These are phyloP conservation scores for Scaptomyza tumidula DNA, from an alignment of 2,888 invertebrate genomes.

Conservation along the genomic window DNA sequence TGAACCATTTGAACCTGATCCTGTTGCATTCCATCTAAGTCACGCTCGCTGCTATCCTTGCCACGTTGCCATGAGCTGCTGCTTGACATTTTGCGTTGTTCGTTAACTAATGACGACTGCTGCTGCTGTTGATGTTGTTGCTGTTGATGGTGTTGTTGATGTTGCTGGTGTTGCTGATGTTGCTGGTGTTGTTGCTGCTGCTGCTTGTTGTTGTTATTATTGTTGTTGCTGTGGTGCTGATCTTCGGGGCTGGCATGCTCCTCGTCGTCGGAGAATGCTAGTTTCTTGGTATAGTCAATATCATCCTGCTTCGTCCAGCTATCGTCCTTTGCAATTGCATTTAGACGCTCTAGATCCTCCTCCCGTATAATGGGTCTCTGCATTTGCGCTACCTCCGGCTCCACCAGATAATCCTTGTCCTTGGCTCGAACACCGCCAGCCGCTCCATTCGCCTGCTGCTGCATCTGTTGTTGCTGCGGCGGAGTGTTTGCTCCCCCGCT, in stretches of 20 bases:
- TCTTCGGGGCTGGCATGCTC: slow-evolving; percentile 81
- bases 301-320: slow-evolving; percentile 97
- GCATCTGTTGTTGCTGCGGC: slow-evolving; percentile 50
- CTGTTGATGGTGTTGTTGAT: slow-evolving; percentile 12
- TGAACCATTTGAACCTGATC: slow-evolving; percentile 50
- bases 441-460: slow-evolving; percentile 57
- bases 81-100: slow-evolving; percentile 56
- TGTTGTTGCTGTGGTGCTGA: slow-evolving; percentile 54
- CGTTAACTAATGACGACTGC: slow-evolving; percentile 33
- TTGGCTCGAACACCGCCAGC: slow-evolving; percentile 55
- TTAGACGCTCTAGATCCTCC: slow-evolving; percentile 95
- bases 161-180: slow-evolving; percentile 54
- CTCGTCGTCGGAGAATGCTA: slow-evolving; percentile 97
- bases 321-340: slow-evolving; percentile 94
- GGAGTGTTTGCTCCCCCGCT: slow-evolving; percentile 58
- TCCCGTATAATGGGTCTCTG: slow-evolving; percentile 96
- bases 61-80: slow-evolving; percentile 66
- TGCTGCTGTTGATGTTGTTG: slow-evolving; percentile 52
- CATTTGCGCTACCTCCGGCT: slow-evolving; percentile 87
- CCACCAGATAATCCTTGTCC: slow-evolving; percentile 82
- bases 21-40: slow-evolving; percentile 51
- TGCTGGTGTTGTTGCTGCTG: slow-evolving; percentile 39
- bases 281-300: slow-evolving; percentile 97
- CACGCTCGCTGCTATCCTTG: slow-evolving; percentile 57
- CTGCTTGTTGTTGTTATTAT: slow-evolving; percentile 13